A percentile compares a stretch with the other conserved stretches of the same genome.
These are phyloP conservation scores for Laterallus jamaicensis DNA, from an alignment of 2,113 vertebrate species.

Conservation along the genomic window DNA sequence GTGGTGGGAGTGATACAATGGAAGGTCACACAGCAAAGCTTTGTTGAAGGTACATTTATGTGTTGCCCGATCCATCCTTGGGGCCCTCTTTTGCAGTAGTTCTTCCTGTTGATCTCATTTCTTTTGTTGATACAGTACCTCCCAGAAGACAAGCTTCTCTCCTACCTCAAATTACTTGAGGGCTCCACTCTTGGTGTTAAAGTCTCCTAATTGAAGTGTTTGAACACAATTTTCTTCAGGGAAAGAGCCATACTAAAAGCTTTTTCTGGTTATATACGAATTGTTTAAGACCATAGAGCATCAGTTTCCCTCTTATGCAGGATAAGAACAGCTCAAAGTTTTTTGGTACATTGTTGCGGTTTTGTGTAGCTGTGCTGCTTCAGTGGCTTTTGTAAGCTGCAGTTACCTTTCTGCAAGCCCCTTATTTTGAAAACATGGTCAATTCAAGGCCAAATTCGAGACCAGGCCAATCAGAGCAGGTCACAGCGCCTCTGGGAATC, in stretches of 20 bases:
- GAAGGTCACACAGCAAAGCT: not conserved
- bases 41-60: not conserved
- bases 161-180: not conserved
- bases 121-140: not conserved
- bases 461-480: no score
- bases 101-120: not conserved
- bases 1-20: not conserved
- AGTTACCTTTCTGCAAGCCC: no score
- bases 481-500: no score
- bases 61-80: not conserved
- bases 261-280: accelerated
- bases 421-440: no score
- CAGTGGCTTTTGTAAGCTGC: no score
- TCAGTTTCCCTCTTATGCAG: not conserved
- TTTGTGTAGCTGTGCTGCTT: no score
- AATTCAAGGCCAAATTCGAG: no score
- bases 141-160: not conserved
- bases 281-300: not conserved
- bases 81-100: not conserved
- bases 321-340: not conserved
- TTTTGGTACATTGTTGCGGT: not conserved
- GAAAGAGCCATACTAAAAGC: not conserved
- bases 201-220: not conserved
- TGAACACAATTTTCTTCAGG: not conserved
- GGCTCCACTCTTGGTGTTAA: not conserved